Evolutionary conservation across 2,888 invertebrate species (phyloP).

Genomic region (Pyrochroa serraticornis): DNA sequence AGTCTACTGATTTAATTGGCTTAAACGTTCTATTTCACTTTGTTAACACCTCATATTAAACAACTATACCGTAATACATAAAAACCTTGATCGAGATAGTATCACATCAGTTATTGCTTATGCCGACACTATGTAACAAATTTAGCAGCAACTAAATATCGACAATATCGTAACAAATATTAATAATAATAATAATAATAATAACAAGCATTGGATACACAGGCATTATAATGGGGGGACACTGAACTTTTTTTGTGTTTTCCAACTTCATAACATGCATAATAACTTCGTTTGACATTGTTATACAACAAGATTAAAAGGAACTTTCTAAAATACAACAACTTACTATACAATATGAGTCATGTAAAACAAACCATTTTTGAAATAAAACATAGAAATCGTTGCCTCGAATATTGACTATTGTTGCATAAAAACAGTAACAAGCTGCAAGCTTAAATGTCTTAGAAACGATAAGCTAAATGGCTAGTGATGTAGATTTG

Average conservation of each 20-base stretch:
- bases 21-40: conserved; percentile 1
- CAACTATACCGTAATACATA: conserved; percentile 25
- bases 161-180: not conserved
- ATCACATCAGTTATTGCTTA: conserved; percentile 48
- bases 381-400: conserved; percentile 6
- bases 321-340: conserved; percentile 3
- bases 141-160: conserved; percentile 8
- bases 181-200: not conserved
- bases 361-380: conserved; percentile 12
- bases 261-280: not conserved
- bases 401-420: conserved; percentile 28
- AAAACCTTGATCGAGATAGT: conserved; percentile 38
- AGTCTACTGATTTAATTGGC: conserved; percentile 6
- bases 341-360: conserved; percentile 1
- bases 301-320: too few species aligned
- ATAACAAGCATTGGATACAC: not conserved
- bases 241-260: conserved; percentile 10
- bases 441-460: conserved; percentile 1
- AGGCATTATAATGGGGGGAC: conserved; percentile 2
- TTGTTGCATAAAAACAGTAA: conserved; percentile 11
- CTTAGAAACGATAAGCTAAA: not conserved
- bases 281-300: not conserved
- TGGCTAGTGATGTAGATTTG: not conserved
- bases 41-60: conserved; percentile 9
- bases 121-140: conserved; percentile 36